These are phyloP conservation scores for Cryptomyrus ogoouensis DNA, from an alignment of 2,113 vertebrate species.

Conservation along the genomic window DNA sequence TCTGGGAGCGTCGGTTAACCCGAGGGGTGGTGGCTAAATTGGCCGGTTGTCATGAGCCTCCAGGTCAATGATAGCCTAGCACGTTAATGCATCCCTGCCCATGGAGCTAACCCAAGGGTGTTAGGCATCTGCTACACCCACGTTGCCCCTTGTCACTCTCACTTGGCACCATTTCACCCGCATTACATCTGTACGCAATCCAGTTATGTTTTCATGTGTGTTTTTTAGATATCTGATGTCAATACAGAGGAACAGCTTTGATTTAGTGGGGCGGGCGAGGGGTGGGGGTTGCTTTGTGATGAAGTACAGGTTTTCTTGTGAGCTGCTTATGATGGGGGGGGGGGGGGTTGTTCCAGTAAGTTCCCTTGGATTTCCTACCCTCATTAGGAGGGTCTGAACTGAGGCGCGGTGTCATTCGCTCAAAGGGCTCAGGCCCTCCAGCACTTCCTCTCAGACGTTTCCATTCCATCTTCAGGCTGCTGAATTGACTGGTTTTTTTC, in stretches of 20 bases:
- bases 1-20: background rate
- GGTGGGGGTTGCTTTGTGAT: background rate
- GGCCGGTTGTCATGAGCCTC: background rate
- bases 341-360: background rate
- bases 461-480: conserved; percentile 3
- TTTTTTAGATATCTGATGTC: background rate
- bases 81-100: no score
- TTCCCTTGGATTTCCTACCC: conserved; percentile 5
- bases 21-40: background rate
- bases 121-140: background rate
- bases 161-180: background rate
- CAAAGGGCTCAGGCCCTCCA: background rate
- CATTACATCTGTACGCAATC: background rate
- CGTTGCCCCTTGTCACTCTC: background rate
- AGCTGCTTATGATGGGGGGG: background rate
- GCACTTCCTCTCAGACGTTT: background rate
- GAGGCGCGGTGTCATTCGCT: background rate
- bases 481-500: conserved; percentile 9
- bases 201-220: background rate
- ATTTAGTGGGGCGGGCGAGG: background rate
- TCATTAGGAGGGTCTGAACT: background rate
- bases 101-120: background rate
- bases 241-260: background rate
- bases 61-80: background rate
- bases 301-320: background rate